A percentile compares a stretch with the other conserved stretches of the same genome.
These are phyloP conservation scores for Palaemon carinicauda DNA, from an alignment of 1,140 invertebrate genomes.

Conservation along the genomic window DNA sequence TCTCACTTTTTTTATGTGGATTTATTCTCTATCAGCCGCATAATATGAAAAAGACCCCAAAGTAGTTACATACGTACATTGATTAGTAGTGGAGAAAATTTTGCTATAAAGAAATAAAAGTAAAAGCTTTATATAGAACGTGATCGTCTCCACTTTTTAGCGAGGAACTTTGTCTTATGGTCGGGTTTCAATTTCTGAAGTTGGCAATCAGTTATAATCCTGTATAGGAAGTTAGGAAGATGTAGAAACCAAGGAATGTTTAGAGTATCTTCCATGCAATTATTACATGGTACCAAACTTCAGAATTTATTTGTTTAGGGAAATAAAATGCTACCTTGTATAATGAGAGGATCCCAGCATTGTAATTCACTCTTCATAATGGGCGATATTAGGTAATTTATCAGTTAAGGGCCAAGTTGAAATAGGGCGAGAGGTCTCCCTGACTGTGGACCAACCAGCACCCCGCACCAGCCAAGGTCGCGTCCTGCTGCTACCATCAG, in stretches of 20 bases:
- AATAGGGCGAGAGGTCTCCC: slow-evolving; percentile 50
- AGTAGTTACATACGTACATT: slow-evolving; percentile 4
- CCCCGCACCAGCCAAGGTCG: not conserved
- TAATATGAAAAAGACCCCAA: slow-evolving; percentile 20
- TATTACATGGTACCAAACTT: slow-evolving; percentile 25
- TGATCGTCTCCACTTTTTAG: slow-evolving; percentile 31
- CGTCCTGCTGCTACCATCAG: not conserved
- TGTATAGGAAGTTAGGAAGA: slow-evolving; percentile 23
- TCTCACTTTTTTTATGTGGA: slow-evolving; percentile 22
- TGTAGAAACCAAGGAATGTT: slow-evolving; percentile 36
- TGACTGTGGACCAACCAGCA: slow-evolving; percentile 31
- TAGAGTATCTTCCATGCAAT: slow-evolving; percentile 45
- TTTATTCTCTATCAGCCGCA: slow-evolving; percentile 41
- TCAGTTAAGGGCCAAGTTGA: slow-evolving; percentile 52
- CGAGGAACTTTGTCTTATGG: not conserved
- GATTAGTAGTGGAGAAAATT: slow-evolving; percentile 36
- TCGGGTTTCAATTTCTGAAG: slow-evolving; percentile 11
- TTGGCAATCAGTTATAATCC: slow-evolving; percentile 38
- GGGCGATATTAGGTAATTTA: slow-evolving; percentile 49
- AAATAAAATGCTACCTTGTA: slow-evolving; percentile 43
- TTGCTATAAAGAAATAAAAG: slow-evolving; percentile 23
- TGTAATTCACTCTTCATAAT: slow-evolving; percentile 47
- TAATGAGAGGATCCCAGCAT: slow-evolving; percentile 39
- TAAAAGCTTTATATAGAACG: slow-evolving; percentile 38
- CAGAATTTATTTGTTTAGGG: slow-evolving; percentile 47